Conservation (phyloP, 2,888 invertebrate genomes). For the Odontocerum albicorne region DNA sequence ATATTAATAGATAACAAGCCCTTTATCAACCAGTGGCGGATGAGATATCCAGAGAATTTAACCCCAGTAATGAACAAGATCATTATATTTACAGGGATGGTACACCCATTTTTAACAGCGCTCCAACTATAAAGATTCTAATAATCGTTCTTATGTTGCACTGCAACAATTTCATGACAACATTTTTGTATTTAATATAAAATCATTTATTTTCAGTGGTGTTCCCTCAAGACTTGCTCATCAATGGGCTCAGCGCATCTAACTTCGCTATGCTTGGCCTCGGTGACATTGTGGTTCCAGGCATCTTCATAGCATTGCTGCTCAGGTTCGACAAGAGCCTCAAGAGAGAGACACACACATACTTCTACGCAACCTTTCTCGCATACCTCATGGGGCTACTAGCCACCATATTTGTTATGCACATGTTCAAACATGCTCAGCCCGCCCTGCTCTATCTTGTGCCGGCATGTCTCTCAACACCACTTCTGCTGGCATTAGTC, state of each 20-base stretch:
- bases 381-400: constrained; percentile 94
- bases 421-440: constrained; percentile 97
- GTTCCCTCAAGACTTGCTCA: constrained; percentile 96
- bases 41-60: no score
- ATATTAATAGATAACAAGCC: no score
- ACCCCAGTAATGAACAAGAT: no score
- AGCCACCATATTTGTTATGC: constrained; percentile 96
- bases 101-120: no score
- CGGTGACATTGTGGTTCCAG: constrained; percentile 99
- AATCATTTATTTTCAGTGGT: constrained; percentile 68
- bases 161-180: not conserved
- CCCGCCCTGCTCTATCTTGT: constrained; percentile 97
- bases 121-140: no score
- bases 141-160: not conserved
- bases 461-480: constrained; percentile 92
- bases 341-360: constrained; percentile 77
- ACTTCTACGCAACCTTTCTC: constrained; percentile 87
- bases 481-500: constrained; percentile 82
- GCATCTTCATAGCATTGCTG: constrained; percentile 96
- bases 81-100: no score
- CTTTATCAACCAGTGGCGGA: no score
- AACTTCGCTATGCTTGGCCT: constrained; percentile 99
- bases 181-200: not conserved
- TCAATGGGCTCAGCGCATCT: constrained; percentile 84
- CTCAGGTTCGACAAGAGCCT: constrained; percentile 93